Evolutionary conservation across 2,888 invertebrate species (phyloP).

Genomic region (Platerodrilus igneus): DNA sequence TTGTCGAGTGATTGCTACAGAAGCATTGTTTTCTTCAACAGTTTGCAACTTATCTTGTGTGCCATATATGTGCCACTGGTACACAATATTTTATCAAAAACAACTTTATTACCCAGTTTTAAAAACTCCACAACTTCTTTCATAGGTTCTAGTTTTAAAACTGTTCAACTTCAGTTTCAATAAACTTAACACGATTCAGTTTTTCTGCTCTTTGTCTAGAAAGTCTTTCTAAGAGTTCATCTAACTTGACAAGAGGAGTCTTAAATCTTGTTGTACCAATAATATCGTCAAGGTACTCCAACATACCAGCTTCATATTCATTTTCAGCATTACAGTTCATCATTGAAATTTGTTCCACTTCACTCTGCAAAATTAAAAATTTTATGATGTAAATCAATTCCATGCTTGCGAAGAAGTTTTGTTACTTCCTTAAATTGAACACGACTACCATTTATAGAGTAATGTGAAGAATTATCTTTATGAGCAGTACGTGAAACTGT

Average conservation of each 20-base stretch:
- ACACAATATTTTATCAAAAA: conserved; percentile 63
- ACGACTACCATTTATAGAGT: conserved; percentile 67
- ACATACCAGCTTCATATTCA: conserved; percentile 90
- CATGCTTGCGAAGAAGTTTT: conserved; percentile 67
- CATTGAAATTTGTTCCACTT: conserved; percentile 98
- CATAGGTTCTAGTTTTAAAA: too few relatives aligned
- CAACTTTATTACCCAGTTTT: conserved; percentile 71
- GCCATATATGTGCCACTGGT: conserved; percentile 68
- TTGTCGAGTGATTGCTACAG: too few relatives aligned
- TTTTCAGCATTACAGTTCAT: conserved; percentile 91
- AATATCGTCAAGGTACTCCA: conserved; percentile 97
- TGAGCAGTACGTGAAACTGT: conserved; percentile 82
- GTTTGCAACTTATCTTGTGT: too few relatives aligned
- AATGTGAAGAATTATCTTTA: conserved; percentile 74
- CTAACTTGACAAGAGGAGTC: conserved; percentile 73
- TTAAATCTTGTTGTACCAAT: conserved; percentile 86
- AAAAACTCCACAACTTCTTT: conserved; percentile 73
- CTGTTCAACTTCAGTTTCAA: conserved; percentile 79
- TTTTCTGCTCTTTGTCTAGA: conserved; percentile 74
- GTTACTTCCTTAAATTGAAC: conserved; percentile 87
- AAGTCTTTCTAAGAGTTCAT: conserved; percentile 66
- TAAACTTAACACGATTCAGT: conserved; percentile 76
- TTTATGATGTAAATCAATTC: conserved; percentile 96
- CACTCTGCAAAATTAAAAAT: too few relatives aligned
- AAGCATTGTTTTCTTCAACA: too few relatives aligned